phyloP scores from a whole-genome alignment of 2,113 vertebrate species.

The Urocolius indicus region DNA sequence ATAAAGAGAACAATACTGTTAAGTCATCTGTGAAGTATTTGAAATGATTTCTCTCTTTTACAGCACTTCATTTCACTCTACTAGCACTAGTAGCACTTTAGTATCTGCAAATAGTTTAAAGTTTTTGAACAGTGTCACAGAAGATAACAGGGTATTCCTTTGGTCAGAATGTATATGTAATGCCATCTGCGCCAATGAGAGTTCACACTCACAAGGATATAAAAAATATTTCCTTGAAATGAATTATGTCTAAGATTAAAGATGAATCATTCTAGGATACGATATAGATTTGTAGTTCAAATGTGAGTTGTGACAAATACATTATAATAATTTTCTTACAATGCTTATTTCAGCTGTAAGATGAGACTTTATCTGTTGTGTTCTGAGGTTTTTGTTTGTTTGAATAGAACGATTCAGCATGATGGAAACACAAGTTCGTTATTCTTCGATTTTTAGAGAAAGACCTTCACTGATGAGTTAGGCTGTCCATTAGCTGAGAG shows the following conservation, averaged over 20 bases:
- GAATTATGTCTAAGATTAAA: constrained; percentile 49
- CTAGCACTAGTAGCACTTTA: constrained; percentile 27
- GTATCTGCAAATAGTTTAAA: constrained; percentile 58
- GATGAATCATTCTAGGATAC: constrained; percentile 5
- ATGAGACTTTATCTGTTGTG: background rate
- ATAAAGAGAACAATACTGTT: background rate
- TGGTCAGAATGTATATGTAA: constrained; percentile 52
- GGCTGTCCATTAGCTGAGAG: background rate
- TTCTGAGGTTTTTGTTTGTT: background rate
- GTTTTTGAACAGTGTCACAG: constrained; percentile 37
- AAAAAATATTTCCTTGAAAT: constrained; percentile 55
- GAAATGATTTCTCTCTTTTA: background rate
- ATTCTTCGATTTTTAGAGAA: background rate
- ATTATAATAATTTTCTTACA: background rate
- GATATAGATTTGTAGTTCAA: background rate
- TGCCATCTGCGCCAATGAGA: constrained; percentile 40
- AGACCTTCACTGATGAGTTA: background rate
- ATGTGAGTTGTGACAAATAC: constrained; percentile 6
- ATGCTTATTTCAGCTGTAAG: background rate
- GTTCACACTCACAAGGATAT: background rate
- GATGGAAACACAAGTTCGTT: background rate
- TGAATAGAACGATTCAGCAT: background rate
- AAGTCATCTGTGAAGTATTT: background rate
- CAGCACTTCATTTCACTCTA: background rate
- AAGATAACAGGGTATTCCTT: constrained; percentile 52